Evolutionary conservation across 2,888 invertebrate species (phyloP).

Genomic region (Drosophila lutescens): DNA sequence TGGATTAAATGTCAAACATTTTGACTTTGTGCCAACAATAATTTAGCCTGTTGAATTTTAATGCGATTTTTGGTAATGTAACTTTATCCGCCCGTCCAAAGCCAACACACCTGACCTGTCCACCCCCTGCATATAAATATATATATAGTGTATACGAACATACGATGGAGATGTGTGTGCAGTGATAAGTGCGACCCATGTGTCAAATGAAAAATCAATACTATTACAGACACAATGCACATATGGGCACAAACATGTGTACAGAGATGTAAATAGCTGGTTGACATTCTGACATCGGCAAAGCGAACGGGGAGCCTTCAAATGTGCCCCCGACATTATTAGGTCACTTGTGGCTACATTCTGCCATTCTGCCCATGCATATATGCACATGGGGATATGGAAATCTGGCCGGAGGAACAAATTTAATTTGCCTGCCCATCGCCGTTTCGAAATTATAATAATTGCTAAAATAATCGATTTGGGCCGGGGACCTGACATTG

Average conservation of each 20-base stretch:
- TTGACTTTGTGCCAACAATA: slow-evolving; percentile 67
- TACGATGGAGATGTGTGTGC: slow-evolving; percentile 1
- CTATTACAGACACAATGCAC: slow-evolving; percentile 52
- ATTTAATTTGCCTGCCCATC: slow-evolving; percentile 51
- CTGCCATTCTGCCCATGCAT: neutral
- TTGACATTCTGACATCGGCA: slow-evolving; percentile 64
- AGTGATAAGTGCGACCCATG: slow-evolving; percentile 35
- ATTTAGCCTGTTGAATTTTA: slow-evolving; percentile 66
- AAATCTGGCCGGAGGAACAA: slow-evolving; percentile 37
- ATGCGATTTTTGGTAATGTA: slow-evolving; percentile 71
- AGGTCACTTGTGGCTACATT: slow-evolving; percentile 38
- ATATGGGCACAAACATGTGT: slow-evolving; percentile 46
- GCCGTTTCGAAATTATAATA: slow-evolving; percentile 44
- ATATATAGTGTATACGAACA: neutral
- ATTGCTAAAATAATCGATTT: slow-evolving; percentile 53
- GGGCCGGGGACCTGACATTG: slow-evolving; percentile 12
- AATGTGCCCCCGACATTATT: slow-evolving; percentile 34
- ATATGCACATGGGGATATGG: slow-evolving; percentile 7
- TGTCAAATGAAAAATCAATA: slow-evolving; percentile 72
- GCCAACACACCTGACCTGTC: slow-evolving; percentile 22
- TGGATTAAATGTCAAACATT: slow-evolving; percentile 73
- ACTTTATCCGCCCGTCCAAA: slow-evolving; percentile 26
- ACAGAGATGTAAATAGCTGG: slow-evolving; percentile 53
- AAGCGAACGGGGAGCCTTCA: slow-evolving; percentile 18
- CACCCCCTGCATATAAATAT: neutral